Evolutionary conservation across 2,113 vertebrate species (phyloP), one percentile per base, ranked within the genome.

Genomic region (Microtus ochrogaster): DNA sequence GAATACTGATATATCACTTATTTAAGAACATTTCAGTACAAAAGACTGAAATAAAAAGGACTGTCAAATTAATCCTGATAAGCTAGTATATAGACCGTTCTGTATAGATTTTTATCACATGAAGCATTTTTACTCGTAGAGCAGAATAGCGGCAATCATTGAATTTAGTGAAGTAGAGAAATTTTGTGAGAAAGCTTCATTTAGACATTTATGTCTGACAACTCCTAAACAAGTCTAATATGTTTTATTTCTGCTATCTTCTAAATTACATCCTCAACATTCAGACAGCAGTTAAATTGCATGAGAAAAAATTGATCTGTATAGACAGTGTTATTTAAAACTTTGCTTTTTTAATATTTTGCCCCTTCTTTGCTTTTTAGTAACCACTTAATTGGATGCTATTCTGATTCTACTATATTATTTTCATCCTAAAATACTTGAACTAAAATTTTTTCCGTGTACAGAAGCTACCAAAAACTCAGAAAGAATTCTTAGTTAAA

Each of bases 261-360:
- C 73, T 88, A 72, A 63, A 88, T 79, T 95, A 52, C 92, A 5
- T 87, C 90, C n/a, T 83, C 77, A 91, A 1, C 24, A 63, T 85
- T 41, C 24, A 41, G 49, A 66, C 73, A 84, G 70, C 47, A 90
- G 30, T 77, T 28, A 87, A 47, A 87, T 90, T 70, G 39, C 1
- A 72, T 78, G 52, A 81, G 94, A 12, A 70, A 44, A 93, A 81
- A 30, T 70, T 4, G 30, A 22, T 84, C 28, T 81, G 7, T 22
- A 44, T 7, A 33, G 7, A 22, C 14, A 83, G 19, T 44, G 12
- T 84, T 44, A 33, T 30, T 72, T 73, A 73, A 44, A n/a, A 77
- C 24, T 41, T 66, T 41, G 1, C 0, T 26, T 41, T 91, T 83
- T 76, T 2, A 84, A 11, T 88, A 10, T 44, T 85, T 24, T 76